A percentile compares a stretch with the other conserved stretches of the same genome.
Evolutionary conservation across 2,113 vertebrate species (phyloP).

Genomic region (Shinisaurus crocodilurus): DNA sequence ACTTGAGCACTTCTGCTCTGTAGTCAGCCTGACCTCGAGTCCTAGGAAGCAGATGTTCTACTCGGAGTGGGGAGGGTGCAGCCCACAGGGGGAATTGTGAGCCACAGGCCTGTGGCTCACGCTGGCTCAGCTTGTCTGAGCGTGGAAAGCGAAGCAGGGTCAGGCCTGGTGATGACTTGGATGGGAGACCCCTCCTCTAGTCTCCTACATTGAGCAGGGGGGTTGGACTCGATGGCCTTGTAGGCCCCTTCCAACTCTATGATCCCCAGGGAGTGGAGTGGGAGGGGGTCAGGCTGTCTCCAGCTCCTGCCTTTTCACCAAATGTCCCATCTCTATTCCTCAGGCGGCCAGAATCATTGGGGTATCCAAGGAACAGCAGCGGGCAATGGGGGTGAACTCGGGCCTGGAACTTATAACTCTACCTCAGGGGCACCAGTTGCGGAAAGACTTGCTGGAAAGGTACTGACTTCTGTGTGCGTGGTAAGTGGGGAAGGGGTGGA

Average conservation of each 20-base stretch:
- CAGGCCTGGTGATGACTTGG: too few relatives aligned
- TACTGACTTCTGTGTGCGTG: conserved; percentile 39
- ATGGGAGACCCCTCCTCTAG: too few relatives aligned
- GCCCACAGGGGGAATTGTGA: background rate
- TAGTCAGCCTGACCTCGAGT: background rate
- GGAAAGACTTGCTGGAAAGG: conserved; percentile 88
- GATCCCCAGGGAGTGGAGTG: too few relatives aligned
- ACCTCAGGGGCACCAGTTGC: conserved; percentile 84
- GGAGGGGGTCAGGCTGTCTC: background rate
- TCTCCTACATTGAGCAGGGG: too few relatives aligned
- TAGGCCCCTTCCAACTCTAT: too few relatives aligned
- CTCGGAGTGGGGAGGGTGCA: too few relatives aligned
- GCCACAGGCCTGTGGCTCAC: too few relatives aligned
- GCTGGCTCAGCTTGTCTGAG: too few relatives aligned
- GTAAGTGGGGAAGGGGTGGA: background rate
- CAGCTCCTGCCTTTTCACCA: too few relatives aligned
- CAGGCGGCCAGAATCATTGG: conserved; percentile 83
- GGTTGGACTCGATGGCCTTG: too few relatives aligned
- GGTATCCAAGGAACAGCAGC: conserved; percentile 80
- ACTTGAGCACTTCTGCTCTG: background rate
- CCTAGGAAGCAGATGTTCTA: background rate
- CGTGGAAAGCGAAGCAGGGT: too few relatives aligned
- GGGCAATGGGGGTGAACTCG: conserved; percentile 84
- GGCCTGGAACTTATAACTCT: conserved; percentile 89
- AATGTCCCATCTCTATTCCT: background rate